Evolutionary conservation across 2,888 invertebrate species (phyloP).

Genomic region (Andrena flavipes): DNA sequence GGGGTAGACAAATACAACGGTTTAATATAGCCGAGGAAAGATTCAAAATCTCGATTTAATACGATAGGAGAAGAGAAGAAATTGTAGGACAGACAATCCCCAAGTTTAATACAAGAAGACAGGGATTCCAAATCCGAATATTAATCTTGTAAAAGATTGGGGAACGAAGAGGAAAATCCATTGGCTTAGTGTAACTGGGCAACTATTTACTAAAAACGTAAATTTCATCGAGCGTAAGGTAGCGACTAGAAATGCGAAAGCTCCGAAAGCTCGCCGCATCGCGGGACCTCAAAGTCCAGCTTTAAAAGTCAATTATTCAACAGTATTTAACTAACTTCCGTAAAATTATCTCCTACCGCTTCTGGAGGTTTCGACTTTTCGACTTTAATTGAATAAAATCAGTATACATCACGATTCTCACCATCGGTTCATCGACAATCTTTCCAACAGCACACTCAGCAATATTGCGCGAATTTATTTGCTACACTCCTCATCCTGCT

Average conservation of each 20-base stretch:
- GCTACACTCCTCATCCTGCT: background rate
- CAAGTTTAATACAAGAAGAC: slow-evolving; percentile 32
- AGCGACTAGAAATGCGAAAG: slow-evolving; percentile 25
- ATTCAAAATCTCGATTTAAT: slow-evolving; percentile 44
- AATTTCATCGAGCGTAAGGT: slow-evolving; percentile 35
- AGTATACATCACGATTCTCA: background rate
- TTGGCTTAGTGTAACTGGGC: slow-evolving; percentile 13
- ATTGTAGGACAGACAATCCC: slow-evolving; percentile 10
- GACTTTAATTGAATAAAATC: background rate
- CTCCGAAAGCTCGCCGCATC: background rate
- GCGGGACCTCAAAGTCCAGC: background rate
- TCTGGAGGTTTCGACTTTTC: too few species aligned
- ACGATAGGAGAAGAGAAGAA: background rate
- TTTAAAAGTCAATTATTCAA: too few species aligned
- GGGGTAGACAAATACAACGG: slow-evolving; percentile 41
- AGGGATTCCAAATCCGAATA: slow-evolving; percentile 24
- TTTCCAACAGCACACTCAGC: background rate
- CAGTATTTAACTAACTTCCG: too few species aligned
- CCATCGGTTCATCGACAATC: background rate
- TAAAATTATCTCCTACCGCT: too few species aligned
- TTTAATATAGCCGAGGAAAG: slow-evolving; percentile 19
- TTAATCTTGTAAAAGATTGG: slow-evolving; percentile 23
- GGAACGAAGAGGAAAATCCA: background rate
- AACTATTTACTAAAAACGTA: slow-evolving; percentile 30
- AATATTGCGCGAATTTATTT: slow-evolving; percentile 20